phyloP scores from a whole-genome alignment of 2,113 vertebrate genomes.

The Tenrec ecaudatus region DNA sequence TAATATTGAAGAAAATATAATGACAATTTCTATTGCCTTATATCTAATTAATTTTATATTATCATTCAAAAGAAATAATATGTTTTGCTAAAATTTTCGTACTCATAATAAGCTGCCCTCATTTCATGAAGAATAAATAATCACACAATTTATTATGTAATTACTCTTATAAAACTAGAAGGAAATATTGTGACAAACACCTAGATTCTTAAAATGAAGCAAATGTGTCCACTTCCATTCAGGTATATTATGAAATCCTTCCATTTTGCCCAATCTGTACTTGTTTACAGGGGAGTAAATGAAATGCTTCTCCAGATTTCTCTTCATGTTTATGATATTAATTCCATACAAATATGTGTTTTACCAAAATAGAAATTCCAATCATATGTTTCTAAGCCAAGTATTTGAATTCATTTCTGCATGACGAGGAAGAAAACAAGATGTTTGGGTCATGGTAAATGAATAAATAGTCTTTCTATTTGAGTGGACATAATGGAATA shows the following conservation, averaged over 20 bases:
- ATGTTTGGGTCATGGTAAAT: conserved; percentile 73
- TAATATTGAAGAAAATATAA: conserved; percentile 30
- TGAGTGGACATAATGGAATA: conserved; percentile 80
- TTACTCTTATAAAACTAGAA: background rate
- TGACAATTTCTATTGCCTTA: conserved; percentile 6
- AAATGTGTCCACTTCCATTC: background rate
- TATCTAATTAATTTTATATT: conserved; percentile 27
- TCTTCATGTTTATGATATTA: conserved; percentile 44
- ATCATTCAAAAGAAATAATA: conserved; percentile 10
- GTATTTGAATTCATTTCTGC: conserved; percentile 68
- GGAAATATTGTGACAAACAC: background rate
- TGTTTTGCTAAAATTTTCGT: background rate
- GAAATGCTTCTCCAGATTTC: conserved; percentile 24
- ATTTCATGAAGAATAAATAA: background rate
- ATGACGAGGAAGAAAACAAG: conserved; percentile 64
- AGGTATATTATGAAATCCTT: conserved; percentile 6
- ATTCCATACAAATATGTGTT: conserved; percentile 38
- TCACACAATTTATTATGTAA: background rate
- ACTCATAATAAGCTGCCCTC: background rate
- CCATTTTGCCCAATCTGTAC: background rate
- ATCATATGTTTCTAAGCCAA: conserved; percentile 57
- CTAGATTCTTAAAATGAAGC: conserved; percentile 1
- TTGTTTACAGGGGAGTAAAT: conserved; percentile 26
- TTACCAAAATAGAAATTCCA: conserved; percentile 64
- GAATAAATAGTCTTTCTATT: conserved; percentile 71